Conservation (phyloP, 2,113 vertebrate species). For the Macquaria ambigua region DNA sequence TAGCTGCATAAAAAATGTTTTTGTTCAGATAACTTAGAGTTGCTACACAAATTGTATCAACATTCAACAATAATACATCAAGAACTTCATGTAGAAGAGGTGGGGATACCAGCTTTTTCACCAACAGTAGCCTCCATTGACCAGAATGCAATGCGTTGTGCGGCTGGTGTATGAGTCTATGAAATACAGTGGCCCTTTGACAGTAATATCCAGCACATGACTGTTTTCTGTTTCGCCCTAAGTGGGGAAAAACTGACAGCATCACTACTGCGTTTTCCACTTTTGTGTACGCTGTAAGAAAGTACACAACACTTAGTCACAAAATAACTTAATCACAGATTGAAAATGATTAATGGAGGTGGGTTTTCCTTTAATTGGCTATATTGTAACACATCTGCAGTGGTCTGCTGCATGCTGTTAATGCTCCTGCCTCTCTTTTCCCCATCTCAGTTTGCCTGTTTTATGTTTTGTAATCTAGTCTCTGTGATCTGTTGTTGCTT, state of each 20-base stretch:
- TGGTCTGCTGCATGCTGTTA: conserved; percentile 14
- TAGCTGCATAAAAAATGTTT: background rate
- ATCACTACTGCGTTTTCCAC: background rate
- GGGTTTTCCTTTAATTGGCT: background rate
- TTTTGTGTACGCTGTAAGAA: background rate
- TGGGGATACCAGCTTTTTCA: background rate
- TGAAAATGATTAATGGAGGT: background rate
- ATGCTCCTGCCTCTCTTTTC: background rate
- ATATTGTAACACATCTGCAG: background rate
- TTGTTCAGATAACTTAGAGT: background rate
- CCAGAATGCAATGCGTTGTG: conserved; percentile 25
- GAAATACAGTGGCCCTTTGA: background rate
- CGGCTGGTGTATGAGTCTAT: background rate
- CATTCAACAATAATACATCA: background rate
- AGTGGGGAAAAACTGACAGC: background rate
- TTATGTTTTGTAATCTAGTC: conserved; percentile 15
- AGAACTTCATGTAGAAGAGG: background rate
- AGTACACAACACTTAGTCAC: background rate
- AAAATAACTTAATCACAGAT: too few species aligned
- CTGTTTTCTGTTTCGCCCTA: background rate
- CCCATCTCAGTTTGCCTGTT: conserved; percentile 32
- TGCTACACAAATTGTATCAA: background rate
- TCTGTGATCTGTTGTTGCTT: conserved; percentile 18
- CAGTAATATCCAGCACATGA: background rate
- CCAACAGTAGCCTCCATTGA: background rate